These are phyloP conservation scores for Vespertilio murinus DNA, from an alignment of 2,797 vertebrate species.

Conservation along the genomic window DNA sequence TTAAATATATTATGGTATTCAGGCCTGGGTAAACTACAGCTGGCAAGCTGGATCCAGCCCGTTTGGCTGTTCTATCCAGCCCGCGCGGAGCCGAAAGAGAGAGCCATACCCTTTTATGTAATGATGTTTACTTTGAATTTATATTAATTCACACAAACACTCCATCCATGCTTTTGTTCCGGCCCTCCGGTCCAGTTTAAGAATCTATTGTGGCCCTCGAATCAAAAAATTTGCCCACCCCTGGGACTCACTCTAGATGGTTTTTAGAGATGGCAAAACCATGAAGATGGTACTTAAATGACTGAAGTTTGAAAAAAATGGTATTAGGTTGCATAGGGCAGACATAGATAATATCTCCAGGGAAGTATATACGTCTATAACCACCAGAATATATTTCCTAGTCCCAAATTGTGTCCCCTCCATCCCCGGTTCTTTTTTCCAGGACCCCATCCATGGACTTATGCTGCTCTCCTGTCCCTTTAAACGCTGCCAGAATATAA, in stretches of 20 bases:
- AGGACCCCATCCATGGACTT: background rate
- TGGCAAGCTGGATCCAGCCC: too few species aligned
- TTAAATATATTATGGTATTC: background rate
- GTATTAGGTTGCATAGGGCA: background rate
- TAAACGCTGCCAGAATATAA: background rate
- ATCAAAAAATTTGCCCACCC: too few species aligned
- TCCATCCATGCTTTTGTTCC: too few species aligned
- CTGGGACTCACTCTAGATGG: too few species aligned
- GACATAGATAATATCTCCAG: background rate
- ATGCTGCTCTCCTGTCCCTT: background rate
- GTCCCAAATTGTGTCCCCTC: background rate
- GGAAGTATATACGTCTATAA: background rate
- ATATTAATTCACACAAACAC: too few species aligned
- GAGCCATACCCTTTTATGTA: too few species aligned
- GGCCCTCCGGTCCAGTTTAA: too few species aligned
- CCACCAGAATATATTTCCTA: background rate
- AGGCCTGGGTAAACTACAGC: too few species aligned
- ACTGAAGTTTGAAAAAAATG: background rate
- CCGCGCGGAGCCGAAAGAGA: too few species aligned
- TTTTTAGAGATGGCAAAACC: background rate
- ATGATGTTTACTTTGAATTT: too few species aligned
- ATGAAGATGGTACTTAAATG: background rate
- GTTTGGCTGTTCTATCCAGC: too few species aligned
- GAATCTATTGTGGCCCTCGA: too few species aligned
- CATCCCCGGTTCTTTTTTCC: background rate